These are phyloP conservation scores for Sericinus montela DNA, from an alignment of 2,888 invertebrate genomes.

Conservation along the genomic window DNA sequence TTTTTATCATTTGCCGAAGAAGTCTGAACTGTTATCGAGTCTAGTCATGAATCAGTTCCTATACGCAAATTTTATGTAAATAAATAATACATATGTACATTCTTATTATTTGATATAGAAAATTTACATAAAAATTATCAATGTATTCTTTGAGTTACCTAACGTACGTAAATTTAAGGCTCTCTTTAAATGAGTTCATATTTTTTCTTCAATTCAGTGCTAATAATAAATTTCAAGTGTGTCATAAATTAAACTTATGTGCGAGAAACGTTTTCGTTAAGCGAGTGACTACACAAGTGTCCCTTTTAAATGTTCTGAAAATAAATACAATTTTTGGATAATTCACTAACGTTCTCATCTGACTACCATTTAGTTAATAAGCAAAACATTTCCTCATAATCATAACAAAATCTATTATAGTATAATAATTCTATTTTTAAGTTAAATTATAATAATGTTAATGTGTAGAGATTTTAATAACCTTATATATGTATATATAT, in stretches of 20 bases:
- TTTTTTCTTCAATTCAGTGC: too few relatives aligned
- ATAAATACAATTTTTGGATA: too few relatives aligned
- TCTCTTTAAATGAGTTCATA: too few relatives aligned
- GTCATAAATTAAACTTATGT: too few relatives aligned
- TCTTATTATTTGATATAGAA: slow-evolving; percentile 3
- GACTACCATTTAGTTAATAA: slow-evolving; percentile 16
- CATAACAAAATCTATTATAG: slow-evolving; percentile 12
- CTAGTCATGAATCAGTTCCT: slow-evolving; percentile 42
- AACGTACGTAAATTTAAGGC: too few relatives aligned
- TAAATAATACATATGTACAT: slow-evolving; percentile 16
- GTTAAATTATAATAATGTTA: slow-evolving; percentile 11
- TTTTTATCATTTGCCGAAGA: slow-evolving; percentile 53
- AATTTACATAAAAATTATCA: not conserved
- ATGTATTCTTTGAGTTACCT: slow-evolving; percentile 14
- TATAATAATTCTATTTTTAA: slow-evolving; percentile 12
- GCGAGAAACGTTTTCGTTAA: too few relatives aligned
- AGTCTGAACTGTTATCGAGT: slow-evolving; percentile 47
- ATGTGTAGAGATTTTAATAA: slow-evolving; percentile 2
- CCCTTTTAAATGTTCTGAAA: too few relatives aligned
- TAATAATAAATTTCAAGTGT: too few relatives aligned
- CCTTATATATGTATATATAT: too few relatives aligned
- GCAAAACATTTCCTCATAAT: slow-evolving; percentile 18
- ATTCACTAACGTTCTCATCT: slow-evolving; percentile 20
- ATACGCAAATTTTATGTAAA: slow-evolving; percentile 26
- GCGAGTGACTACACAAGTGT: too few relatives aligned